Evolutionary conservation across 2,797 vertebrate species (phyloP), one percentile per base, ranked within the genome.

Genomic region (Delichon dasypus): DNA sequence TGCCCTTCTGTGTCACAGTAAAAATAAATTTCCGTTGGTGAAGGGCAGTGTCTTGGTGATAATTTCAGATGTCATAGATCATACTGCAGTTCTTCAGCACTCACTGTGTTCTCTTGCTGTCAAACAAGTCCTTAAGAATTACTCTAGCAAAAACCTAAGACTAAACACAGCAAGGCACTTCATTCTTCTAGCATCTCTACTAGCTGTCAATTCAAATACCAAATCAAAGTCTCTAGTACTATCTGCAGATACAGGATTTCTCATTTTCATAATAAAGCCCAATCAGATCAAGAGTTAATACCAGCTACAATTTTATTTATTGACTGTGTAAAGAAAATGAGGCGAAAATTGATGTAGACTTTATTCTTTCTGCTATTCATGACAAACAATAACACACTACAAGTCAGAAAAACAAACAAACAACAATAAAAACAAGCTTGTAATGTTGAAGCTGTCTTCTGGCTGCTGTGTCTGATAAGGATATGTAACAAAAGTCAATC

Each of bases 11-110:
- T 91, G 79, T 75, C 65, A 70, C 73, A 83, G 73, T 85, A 93
- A 94, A 96, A 94, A 94, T 95, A 96, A 85, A 88, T 72, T 64
- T 65, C 29, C 38, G 10, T 45, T 50, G 21, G 29, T 83, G 75
- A 79, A 32, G 23, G 58, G 19, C 54, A 74, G 27, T 47, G 72
- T 77, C 81, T 74, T 30, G 47, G 60, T 88, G 50, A 86, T 77
- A 42, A 54, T 72, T 92, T 88, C 57, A 65, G 85, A 93, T 71
- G 30, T 13, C 64, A 70, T 16, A 42, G 71, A 36, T 87, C n/a
- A 29, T 20, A 27, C 76, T 50, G 60, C 57, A 83, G 50, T 64
- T 36, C 42, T 83, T 66, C 44, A 71, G 53, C 38, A 30, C 60
- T 70, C 36, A 30, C 36, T 3, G 0, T n/a, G 11, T 67, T 87